Percentiles rank a stretch among this genome's conserved stretches.
Evolutionary conservation across 2,888 invertebrate species (phyloP).

Genomic region (Ochropleura leucogaster): DNA sequence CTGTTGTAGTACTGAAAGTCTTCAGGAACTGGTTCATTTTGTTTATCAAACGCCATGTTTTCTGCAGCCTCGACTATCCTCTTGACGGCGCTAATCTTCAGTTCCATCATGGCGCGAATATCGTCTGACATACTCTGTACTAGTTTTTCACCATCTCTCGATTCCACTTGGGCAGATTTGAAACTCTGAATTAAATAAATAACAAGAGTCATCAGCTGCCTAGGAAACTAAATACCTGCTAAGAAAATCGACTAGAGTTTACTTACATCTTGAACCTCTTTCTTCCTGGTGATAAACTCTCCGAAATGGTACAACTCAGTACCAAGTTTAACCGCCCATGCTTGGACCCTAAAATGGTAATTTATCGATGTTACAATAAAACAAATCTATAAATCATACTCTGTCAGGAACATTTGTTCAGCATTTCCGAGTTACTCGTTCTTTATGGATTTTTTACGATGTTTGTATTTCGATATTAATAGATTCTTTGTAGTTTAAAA

Average conservation of each 20-base stretch:
- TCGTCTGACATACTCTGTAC: conserved; percentile 96
- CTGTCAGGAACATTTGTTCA: conserved; percentile 45
- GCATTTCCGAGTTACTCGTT: conserved; percentile 39
- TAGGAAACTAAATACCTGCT: neutral
- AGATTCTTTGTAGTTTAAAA: conserved; percentile 49
- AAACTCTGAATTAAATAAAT: conserved; percentile 91
- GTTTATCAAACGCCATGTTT: conserved; percentile 93
- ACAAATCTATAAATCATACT: conserved; percentile 33
- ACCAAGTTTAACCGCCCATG: conserved; percentile 95
- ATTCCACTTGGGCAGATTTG: conserved; percentile 94
- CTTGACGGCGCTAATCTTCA: conserved; percentile 96
- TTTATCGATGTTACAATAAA: conserved; percentile 31
- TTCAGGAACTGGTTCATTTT: conserved; percentile 89
- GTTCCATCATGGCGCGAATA: conserved; percentile 96
- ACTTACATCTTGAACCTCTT: conserved; percentile 94
- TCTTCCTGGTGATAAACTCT: conserved; percentile 94
- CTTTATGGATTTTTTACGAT: conserved; percentile 57
- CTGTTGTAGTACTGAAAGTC: conserved; percentile 93
- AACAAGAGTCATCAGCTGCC: conserved; percentile 7
- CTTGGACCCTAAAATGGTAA: conserved; percentile 91
- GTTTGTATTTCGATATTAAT: conserved; percentile 52
- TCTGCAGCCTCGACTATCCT: conserved; percentile 97
- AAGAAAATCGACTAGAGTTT: neutral
- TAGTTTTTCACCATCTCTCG: conserved; percentile 94
- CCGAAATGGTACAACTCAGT: conserved; percentile 95